phyloP scores from a whole-genome alignment of 2,797 vertebrate genomes.

The Jordanella pulchra region DNA sequence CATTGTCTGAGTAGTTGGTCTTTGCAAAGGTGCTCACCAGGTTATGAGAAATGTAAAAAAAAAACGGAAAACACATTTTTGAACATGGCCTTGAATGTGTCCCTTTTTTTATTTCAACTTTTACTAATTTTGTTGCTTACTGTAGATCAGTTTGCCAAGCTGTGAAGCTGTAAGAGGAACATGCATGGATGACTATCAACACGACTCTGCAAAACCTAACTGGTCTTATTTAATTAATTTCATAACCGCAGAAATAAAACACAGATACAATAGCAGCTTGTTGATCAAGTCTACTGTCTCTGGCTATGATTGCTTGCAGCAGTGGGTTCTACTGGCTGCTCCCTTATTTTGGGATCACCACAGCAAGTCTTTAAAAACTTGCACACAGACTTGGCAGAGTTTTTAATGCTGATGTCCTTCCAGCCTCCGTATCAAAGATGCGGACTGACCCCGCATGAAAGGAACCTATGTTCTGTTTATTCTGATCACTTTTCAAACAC shows the following conservation, averaged over 20 bases:
- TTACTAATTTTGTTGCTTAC: conserved; percentile 35
- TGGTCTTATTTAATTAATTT: conserved; percentile 17
- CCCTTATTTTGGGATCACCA: too few species aligned
- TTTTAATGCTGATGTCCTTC: too few species aligned
- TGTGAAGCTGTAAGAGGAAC: conserved; percentile 44
- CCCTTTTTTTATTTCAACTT: conserved; percentile 29
- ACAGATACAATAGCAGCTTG: conserved; percentile 31
- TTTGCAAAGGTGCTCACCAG: conserved; percentile 54
- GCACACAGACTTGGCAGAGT: too few species aligned
- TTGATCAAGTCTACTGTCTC: conserved; percentile 47
- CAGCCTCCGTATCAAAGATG: too few species aligned
- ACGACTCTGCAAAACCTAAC: conserved; percentile 6
- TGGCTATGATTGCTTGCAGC: conserved; percentile 47
- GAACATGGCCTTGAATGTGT: conserved; percentile 58
- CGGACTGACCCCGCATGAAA: too few species aligned
- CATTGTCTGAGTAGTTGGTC: conserved; percentile 26
- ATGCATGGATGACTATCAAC: conserved; percentile 47
- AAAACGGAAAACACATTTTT: conserved; percentile 25
- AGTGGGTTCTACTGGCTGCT: too few species aligned
- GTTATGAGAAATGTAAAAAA: conserved; percentile 28
- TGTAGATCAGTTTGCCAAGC: conserved; percentile 34
- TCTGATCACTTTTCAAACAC: conserved; percentile 54
- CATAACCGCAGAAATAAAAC: conserved; percentile 23
- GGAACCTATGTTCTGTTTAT: conserved; percentile 43
- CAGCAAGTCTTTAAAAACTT: too few species aligned